Base-by-base conservation (phyloP, 2,888 invertebrate genomes). In the Notocelia uddmanniana region DNA sequence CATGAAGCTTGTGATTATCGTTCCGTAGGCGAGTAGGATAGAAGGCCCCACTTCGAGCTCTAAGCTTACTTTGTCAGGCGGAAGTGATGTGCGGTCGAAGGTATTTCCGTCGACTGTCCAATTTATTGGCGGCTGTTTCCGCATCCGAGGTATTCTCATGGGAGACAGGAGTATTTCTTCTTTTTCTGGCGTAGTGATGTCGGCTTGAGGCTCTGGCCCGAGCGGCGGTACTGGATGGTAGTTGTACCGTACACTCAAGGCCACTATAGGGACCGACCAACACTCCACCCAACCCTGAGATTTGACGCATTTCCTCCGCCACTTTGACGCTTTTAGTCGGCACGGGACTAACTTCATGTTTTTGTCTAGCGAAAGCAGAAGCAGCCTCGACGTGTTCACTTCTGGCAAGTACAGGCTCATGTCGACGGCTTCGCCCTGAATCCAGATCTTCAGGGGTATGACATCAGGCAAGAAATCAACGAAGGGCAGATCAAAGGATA, bases 21-120 rank as follows among this genome's bases (percentile, higher is more conserved):
- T 97, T 3, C 99, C 99, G 83, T 98, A 99, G 0, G 99, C 95
- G 79, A 98, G 95, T 8, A 99, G 91, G 37, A 98, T 97, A 0
- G 99, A 99, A 0, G 99, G 98, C 0, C 98, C 98, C 41, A 99
- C 97, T 93, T 99, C 98, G 26, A 99, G 93, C 82, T 99, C 99
- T 0, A 99, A 96, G 74, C 96, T 97, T 0, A 99, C 98, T 87
- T 96, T 96, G 88, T 99, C 99, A 0, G 99, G 96, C 5, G 97
- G 95, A 79, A 99, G 92, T 0, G 96, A 95, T 0, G 96, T 96
- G 0, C 98, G 97, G 91, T 99, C 98, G 84, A 99, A 99, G 83
- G 97, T 96, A 73, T 96, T 95, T 26, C 96, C 96, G 75, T 96
- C 93, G 77, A 94, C 88, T 18, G 95, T 94, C 96, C 96, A 96